These are phyloP conservation scores for Perdita meconis DNA, from an alignment of 2,888 invertebrate genomes.

Conservation along the genomic window DNA sequence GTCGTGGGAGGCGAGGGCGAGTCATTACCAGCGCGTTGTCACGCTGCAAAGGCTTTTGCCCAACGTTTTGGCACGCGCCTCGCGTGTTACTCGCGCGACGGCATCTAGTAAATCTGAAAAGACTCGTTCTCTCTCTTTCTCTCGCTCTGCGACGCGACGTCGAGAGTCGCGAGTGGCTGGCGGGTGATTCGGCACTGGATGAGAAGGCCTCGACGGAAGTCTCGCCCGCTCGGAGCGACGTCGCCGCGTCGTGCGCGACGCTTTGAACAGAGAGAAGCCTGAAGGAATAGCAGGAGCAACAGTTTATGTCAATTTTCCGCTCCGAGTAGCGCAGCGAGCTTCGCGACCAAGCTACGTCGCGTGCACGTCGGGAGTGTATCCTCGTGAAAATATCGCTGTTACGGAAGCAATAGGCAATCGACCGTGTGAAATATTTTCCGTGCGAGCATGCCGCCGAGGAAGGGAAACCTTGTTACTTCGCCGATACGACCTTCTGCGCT, in stretches of 20 bases:
- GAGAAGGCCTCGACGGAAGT: constrained; percentile 39
- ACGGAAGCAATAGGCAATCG: constrained; percentile 60
- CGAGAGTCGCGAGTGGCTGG: constrained; percentile 22
- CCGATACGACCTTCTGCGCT: background rate
- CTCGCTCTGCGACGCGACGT: too few species aligned
- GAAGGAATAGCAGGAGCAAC: constrained; percentile 64
- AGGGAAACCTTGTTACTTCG: constrained; percentile 31
- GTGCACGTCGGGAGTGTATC: constrained; percentile 33
- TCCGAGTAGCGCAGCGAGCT: constrained; percentile 38
- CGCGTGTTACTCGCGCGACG: background rate
- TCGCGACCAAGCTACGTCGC: constrained; percentile 28
- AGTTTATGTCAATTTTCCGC: constrained; percentile 74
- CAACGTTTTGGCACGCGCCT: background rate
- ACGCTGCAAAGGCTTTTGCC: background rate
- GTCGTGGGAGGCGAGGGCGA: background rate
- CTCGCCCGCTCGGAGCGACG: constrained; percentile 34
- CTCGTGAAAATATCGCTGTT: constrained; percentile 63
- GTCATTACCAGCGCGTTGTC: constrained; percentile 17
- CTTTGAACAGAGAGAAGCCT: constrained; percentile 50
- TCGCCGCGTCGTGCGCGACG: constrained; percentile 19
- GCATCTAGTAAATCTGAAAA: constrained; percentile 57
- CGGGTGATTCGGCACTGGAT: constrained; percentile 24
- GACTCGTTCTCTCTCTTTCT: constrained; percentile 15
- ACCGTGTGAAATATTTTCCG: constrained; percentile 56
- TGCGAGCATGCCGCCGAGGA: constrained; percentile 40